Evolutionary conservation across 2,113 vertebrate species (phyloP), one percentile per base, ranked within the genome.

Genomic region (Tachysurus vachellii): DNA sequence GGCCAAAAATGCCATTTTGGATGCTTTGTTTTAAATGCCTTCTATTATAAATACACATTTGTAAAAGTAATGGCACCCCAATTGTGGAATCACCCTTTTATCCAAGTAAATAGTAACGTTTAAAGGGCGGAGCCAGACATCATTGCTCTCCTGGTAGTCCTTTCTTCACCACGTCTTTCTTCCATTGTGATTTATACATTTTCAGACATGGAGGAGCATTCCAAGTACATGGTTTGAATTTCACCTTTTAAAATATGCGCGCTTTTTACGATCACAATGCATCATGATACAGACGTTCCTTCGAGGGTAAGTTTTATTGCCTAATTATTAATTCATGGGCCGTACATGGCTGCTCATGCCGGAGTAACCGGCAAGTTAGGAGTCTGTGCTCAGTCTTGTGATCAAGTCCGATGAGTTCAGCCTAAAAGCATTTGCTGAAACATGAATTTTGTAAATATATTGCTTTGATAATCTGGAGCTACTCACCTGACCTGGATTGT

Each of bases 401-500:
- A n/a, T 57, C 17, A 1, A 6, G 75, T 57, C 59, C 56, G 31
- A 59, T 50, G 47, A 50, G 47, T 42, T 57, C 31, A 61, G 57
- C 79, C 57, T 61, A 81, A 81, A 81, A 81, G 79, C 11, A 42
- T 59, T 85, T 83, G 61, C 64, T 56, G 80, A 44, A 44, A 81
- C 5, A 14, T 84, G 75, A 85, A 73, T 84, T 36, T 80, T 54
- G 62, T 62, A 87, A 70, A 88, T 68, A 71, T 23, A 61, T 91
- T 80, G 13, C 14, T 87, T 84, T 53, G 71, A 16, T 83, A 86
- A 90, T 90, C 82, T 87, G 86, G 23, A 83, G 66, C 68, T 26
- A 50, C 77, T 90, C 84, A 91, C 87, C 88, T 87, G 66, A 80
- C 57, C 83, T 57, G 86, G 70, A 83, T 85, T 86, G 88, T 53